These are phyloP conservation scores for Caerostris darwini DNA, from an alignment of 1,140 invertebrate species.

Conservation along the genomic window DNA sequence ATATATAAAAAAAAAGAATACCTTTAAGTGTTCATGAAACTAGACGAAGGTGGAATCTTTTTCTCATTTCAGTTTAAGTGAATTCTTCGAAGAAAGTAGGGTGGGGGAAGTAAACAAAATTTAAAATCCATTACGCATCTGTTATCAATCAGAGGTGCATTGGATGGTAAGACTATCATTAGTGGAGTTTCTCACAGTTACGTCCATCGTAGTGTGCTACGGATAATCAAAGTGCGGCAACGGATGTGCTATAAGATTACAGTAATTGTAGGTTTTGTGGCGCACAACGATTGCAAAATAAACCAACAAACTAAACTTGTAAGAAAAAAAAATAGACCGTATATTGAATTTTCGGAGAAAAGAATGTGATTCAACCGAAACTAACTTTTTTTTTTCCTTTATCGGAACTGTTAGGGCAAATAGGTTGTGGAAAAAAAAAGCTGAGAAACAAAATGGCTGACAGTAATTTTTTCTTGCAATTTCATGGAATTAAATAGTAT, in stretches of 20 bases:
- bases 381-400: background rate
- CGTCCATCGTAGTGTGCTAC: background rate
- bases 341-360: slow-evolving; percentile 4
- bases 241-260: slow-evolving; percentile 22
- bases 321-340: background rate
- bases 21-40: background rate
- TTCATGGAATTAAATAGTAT: too few species aligned
- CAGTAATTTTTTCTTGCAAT: background rate
- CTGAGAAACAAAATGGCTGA: background rate
- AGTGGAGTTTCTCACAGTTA: slow-evolving; percentile 22
- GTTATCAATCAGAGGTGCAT: slow-evolving; percentile 13
- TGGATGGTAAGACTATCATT: slow-evolving; percentile 6
- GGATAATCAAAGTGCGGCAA: slow-evolving; percentile 32
- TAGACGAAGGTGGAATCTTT: background rate
- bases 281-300: background rate
- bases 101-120: slow-evolving; percentile 32
- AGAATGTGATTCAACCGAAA: background rate
- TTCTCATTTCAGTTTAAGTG: background rate
- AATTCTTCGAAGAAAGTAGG: background rate
- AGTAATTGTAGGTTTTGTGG: slow-evolving; percentile 12
- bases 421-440: too few species aligned
- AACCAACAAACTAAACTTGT: background rate
- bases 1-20: background rate
- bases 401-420: background rate
- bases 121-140: slow-evolving; percentile 41